Evolutionary conservation across 2,797 vertebrate genomes (phyloP).

Genomic region (Rousettus madagascariensis): DNA sequence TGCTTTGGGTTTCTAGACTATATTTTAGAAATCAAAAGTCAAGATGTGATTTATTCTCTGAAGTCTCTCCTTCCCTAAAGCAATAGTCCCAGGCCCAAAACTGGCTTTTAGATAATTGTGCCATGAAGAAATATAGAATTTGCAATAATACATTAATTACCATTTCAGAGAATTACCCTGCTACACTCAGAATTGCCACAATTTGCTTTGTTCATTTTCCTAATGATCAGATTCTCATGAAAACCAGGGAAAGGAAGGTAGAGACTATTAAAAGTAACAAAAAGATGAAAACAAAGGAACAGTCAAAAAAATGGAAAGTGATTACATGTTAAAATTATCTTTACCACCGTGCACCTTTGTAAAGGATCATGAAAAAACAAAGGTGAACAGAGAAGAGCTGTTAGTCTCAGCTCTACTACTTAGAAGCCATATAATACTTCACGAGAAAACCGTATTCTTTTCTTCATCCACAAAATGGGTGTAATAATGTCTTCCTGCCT

Average conservation of each 20-base stretch:
- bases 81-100: background rate
- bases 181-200: background rate
- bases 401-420: background rate
- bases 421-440: background rate
- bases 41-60: background rate
- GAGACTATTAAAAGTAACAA: background rate
- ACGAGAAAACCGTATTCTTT: background rate
- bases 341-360: background rate
- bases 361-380: background rate
- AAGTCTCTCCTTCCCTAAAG: slow-evolving; percentile 21
- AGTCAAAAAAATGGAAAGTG: background rate
- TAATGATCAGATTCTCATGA: background rate
- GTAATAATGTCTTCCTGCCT: background rate
- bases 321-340: background rate
- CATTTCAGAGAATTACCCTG: background rate
- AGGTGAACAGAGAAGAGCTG: background rate
- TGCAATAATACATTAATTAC: background rate
- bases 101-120: background rate
- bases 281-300: background rate
- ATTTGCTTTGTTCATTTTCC: background rate
- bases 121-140: background rate
- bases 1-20: slow-evolving; percentile 5
- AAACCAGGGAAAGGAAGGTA: background rate
- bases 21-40: slow-evolving; percentile 40
- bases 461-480: background rate